Evolutionary conservation across 2,113 vertebrate species (phyloP), one percentile per base, ranked within the genome.

Genomic region (Brachyhypopomus gauderio): DNA sequence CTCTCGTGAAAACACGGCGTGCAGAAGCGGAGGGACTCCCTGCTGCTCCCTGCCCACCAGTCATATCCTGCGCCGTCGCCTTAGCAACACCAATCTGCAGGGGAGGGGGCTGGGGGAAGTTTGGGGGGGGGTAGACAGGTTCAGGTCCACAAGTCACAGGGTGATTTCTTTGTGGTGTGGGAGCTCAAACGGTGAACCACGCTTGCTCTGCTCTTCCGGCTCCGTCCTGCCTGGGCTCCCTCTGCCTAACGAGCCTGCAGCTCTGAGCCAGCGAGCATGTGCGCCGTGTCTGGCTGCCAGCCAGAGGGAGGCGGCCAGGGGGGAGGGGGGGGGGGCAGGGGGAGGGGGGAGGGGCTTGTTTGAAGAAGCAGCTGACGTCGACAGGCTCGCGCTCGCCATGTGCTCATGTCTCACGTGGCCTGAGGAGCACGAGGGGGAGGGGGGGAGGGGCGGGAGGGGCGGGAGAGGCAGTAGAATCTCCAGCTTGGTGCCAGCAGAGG

Each of bases 351-450:
- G 69, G 74, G 25, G 69, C 41, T 41, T 66, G 59, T 63, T 55
- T 75, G 41, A 48, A 83, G 82, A 84, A 71, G 27, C 2, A 5
- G 59, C 34, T 91, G 90, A 93, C 85, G 84, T 91, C 91, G 91
- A 23, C 59, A 0, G 78, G 62, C 88, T 88, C 25, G 83, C 74
- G 22, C 85, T 90, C 85, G 86, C 93, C 93, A 93, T 93, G 93
- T 93, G 93, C 93, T 91, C 88, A 56, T 67, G 77, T 25, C 85
- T 91, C 92, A 92, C 92, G 86, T 93, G 92, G 91, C 73, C 86
- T 69, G 60, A 3, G 75, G 38, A 76, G 85, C 87, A 85, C 83
- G 74, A 38, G 75, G 20, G 62, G 16, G 60, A 36, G 30, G 25
- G 38, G 62, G 17, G 25, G 63, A 27, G 36, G 20, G 41, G 27